Evolutionary conservation across 1,140 invertebrate species (phyloP).

Genomic region (Trichonephila clavata): DNA sequence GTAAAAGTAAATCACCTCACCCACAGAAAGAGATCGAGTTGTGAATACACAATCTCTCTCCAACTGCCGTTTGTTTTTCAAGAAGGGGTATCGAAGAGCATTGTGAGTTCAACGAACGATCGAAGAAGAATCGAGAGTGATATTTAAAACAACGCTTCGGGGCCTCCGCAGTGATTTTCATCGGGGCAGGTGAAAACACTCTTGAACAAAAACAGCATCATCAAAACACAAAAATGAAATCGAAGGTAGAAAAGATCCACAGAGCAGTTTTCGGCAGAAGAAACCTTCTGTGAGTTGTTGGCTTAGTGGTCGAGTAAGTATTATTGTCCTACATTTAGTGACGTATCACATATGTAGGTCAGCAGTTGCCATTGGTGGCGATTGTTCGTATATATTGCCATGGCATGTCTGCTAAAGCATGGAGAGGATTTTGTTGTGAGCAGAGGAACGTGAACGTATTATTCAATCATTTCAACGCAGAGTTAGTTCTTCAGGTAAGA

Average conservation of each 20-base stretch:
- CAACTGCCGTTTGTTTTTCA: not conserved
- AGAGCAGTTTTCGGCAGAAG: not conserved
- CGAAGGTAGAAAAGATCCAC: slow-evolving; percentile 44
- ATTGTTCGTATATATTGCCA: slow-evolving; percentile 61
- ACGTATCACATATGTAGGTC: slow-evolving; percentile 57
- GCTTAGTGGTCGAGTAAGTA: slow-evolving; percentile 49
- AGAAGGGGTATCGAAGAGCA: not conserved
- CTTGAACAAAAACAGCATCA: slow-evolving; percentile 41
- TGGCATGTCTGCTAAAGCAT: not conserved
- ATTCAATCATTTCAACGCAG: not conserved
- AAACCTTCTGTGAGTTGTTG: not conserved
- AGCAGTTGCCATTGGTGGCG: slow-evolving; percentile 65
- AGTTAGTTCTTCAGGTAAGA: slow-evolving; percentile 47
- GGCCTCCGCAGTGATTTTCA: not conserved
- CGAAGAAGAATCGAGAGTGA: slow-evolving; percentile 12
- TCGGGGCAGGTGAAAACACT: slow-evolving; percentile 42
- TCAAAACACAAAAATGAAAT: slow-evolving; percentile 55
- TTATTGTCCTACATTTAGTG: slow-evolving; percentile 61
- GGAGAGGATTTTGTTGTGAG: slow-evolving; percentile 56
- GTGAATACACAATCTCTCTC: too few relatives aligned
- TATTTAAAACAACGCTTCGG: not conserved
- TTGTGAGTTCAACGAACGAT: slow-evolving; percentile 32
- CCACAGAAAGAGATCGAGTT: too few relatives aligned
- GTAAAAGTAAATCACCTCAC: too few relatives aligned
- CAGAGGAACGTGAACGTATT: not conserved